Evolutionary conservation across 2,113 vertebrate genomes (phyloP).

Genomic region (Phylloscopus trochilus): DNA sequence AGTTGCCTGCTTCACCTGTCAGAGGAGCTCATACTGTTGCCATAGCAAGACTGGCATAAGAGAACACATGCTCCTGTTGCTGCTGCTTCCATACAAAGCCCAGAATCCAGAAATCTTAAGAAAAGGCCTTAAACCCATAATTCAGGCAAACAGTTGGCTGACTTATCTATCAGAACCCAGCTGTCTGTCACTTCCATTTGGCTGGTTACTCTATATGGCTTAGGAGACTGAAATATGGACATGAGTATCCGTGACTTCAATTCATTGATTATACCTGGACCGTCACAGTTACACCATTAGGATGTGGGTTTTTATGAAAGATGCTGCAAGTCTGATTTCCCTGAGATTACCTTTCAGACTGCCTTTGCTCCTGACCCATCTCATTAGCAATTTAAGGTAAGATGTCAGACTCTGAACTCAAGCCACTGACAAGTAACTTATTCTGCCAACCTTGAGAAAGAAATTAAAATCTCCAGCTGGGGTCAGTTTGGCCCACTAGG

Average conservation of each 20-base stretch:
- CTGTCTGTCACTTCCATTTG: background rate
- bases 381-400: background rate
- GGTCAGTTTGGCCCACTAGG: accelerated
- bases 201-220: background rate
- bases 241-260: background rate
- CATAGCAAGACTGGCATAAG: background rate
- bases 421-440: background rate
- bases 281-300: background rate
- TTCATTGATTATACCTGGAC: background rate
- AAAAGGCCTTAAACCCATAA: background rate
- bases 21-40: background rate
- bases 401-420: background rate
- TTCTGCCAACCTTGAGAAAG: background rate
- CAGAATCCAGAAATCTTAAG: background rate
- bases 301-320: background rate
- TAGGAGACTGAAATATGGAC: background rate
- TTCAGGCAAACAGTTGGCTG: background rate
- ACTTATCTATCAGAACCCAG: background rate
- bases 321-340: background rate
- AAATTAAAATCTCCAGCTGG: background rate
- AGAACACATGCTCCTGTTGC: background rate
- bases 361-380: background rate
- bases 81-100: background rate
- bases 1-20: background rate
- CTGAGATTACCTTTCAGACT: background rate